phyloP scores from a whole-genome alignment of 2,113 vertebrate species.

The Octodon degus region DNA sequence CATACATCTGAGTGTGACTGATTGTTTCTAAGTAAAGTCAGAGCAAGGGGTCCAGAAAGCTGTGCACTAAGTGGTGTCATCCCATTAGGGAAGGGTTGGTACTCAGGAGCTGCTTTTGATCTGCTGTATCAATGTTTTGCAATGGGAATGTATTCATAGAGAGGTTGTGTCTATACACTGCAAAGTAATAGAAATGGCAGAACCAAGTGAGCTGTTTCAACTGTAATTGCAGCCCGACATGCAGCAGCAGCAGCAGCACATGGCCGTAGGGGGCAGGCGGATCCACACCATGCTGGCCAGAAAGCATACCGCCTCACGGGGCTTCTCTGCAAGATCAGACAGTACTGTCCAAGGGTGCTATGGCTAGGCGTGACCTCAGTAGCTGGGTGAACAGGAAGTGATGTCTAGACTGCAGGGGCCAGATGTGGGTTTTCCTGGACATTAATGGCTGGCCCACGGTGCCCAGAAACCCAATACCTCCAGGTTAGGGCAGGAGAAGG shows the following conservation, averaged over 20 bases:
- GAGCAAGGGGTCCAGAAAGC: neutral
- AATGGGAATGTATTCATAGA: neutral
- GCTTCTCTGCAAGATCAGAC: neutral
- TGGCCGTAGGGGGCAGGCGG: no score
- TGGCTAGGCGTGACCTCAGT: neutral
- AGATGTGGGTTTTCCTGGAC: neutral
- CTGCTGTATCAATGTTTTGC: neutral
- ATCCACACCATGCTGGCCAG: neutral
- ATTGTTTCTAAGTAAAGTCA: neutral
- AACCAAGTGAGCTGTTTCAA: neutral
- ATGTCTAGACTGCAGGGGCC: neutral
- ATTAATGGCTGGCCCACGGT: no score
- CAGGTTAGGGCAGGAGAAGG: neutral
- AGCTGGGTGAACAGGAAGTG: neutral
- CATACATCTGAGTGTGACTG: no score
- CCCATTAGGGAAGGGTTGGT: neutral
- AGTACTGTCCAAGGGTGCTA: neutral
- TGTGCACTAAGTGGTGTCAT: neutral
- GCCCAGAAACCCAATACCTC: neutral
- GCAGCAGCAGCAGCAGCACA: accelerated
- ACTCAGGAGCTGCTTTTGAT: neutral
- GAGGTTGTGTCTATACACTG: neutral
- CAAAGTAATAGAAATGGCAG: slow-evolving; percentile 22
- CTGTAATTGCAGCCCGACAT: neutral
- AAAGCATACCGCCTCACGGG: accelerated